These are phyloP conservation scores for Romanomermis culicivorax DNA, from an alignment of 2,888 invertebrate genomes.

Conservation along the genomic window DNA sequence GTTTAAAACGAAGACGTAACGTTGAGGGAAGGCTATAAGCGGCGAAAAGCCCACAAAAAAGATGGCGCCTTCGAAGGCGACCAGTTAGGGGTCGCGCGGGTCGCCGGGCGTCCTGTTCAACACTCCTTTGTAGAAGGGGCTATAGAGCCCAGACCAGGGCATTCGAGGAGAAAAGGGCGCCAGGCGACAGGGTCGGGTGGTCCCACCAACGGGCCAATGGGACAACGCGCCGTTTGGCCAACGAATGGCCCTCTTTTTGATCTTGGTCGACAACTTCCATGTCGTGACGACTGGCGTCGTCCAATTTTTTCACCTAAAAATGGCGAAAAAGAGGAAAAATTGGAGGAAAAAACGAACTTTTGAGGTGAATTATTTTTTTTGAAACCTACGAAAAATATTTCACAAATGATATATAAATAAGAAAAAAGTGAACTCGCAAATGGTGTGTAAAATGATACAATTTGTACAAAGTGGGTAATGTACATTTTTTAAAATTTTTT, in stretches of 20 bases:
- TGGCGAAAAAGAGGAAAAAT: too few species aligned
- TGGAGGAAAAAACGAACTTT: too few species aligned
- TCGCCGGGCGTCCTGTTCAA: conserved; percentile 13
- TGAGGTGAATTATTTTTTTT: too few species aligned
- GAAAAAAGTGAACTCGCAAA: too few species aligned
- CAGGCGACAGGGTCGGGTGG: conserved; percentile 51
- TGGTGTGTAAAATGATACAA: too few species aligned
- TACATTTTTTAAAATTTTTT: too few species aligned
- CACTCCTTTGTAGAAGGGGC: conserved; percentile 80
- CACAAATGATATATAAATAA: too few species aligned
- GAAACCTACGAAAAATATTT: too few species aligned
- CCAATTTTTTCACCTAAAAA: too few species aligned
- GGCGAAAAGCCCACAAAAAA: conserved; percentile 83
- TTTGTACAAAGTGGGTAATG: too few species aligned
- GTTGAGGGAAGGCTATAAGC: conserved; percentile 73
- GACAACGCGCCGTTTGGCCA: conserved; percentile 63
- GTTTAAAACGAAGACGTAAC: too few species aligned
- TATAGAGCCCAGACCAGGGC: conserved; percentile 37
- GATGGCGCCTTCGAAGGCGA: conserved; percentile 72
- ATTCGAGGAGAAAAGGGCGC: conserved; percentile 21
- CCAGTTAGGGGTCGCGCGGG: conserved; percentile 71
- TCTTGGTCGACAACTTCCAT: conserved; percentile 94
- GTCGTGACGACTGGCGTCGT: too few species aligned
- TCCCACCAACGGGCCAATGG: conserved; percentile 85
- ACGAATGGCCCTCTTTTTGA: conserved; percentile 51